Base-by-base conservation (phyloP, 2,113 vertebrate species). In the Daphoenositta chrysoptera region DNA sequence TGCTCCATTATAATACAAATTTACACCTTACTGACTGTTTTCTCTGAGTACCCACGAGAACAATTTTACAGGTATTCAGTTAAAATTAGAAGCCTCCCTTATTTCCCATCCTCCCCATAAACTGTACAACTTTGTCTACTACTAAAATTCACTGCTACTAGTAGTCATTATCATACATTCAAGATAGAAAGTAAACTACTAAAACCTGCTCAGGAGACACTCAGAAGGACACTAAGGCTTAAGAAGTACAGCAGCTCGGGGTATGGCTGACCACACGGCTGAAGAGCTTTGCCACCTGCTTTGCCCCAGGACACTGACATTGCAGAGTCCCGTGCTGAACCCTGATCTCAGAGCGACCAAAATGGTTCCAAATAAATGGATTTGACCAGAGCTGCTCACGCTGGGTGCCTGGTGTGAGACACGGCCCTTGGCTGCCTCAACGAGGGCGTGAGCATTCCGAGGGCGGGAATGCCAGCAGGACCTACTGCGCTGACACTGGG, bases 81-180 rank as follows among this genome's bases (percentile, higher is more conserved):
- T 71, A 83, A 83, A 90, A 90, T 35, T 27, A 94, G 82, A 90
- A 89, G 79, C 69, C 83, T 90, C 76, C 83, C 76, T 94, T 91
- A 89, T 88, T 79, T 94, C 83, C 61, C 61, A 5, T 90, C 91
- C 58, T 76, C 82, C 73, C 72, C 91, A 61, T 75, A 75, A 93
- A 78, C 83, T 94, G 92, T 93, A 91, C 94, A 92, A 28, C 83
- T 96, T 76, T 66, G 51, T 35, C 90, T 83, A 81, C 51, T 75
- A 71, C 77, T 87, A 84, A 93, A 83, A 81, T 64, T 51, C 95
- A 97, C 91, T 83, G 78, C 89, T 77, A 70, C 93, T 15, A 54
- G 86, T 78, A 73, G 57, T 81, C 83, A 76, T 87, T 81, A 65
- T 93, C 82, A 58, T 96, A 97, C 96, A 97, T 97, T 97, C 95